These are phyloP conservation scores for Cactoblastis cactorum DNA, from an alignment of 2,888 invertebrate genomes.

Conservation along the genomic window DNA sequence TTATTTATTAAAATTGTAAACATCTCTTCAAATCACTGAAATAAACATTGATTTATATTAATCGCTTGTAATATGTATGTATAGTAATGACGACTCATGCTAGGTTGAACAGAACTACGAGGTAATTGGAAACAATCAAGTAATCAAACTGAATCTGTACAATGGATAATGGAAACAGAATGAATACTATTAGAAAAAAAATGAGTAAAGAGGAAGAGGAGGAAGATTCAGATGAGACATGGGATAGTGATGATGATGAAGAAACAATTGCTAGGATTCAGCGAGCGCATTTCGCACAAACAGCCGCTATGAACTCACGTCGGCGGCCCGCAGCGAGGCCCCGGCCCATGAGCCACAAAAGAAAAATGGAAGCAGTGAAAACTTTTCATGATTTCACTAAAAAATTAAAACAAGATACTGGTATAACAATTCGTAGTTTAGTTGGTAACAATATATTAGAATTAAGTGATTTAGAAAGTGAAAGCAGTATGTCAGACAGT, in stretches of 20 bases:
- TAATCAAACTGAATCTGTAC: conserved; percentile 20
- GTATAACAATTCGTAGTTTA: conserved; percentile 70
- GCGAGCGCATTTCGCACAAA: conserved; percentile 68
- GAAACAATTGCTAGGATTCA: conserved; percentile 73
- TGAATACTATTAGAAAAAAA: conserved; percentile 50
- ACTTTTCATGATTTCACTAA: conserved; percentile 74
- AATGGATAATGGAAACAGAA: conserved; percentile 61
- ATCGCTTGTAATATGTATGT: conserved; percentile 17
- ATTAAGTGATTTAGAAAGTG: conserved; percentile 71
- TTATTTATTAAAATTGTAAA: conserved; percentile 24
- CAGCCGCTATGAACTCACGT: conserved; percentile 65
- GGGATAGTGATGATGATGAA: conserved; percentile 71
- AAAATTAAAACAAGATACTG: conserved; percentile 75
- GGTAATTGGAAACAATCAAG: conserved; percentile 18
- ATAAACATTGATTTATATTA: conserved; percentile 12
- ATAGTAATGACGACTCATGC: conserved; percentile 20
- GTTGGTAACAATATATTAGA: conserved; percentile 72
- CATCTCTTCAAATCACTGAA: conserved; percentile 12
- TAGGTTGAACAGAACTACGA: conserved; percentile 20
- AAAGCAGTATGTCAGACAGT: conserved; percentile 64
- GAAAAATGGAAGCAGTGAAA: conserved; percentile 75
- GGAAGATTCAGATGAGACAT: conserved; percentile 55
- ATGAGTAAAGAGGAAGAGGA: conserved; percentile 49
- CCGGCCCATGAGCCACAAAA: conserved; percentile 68
- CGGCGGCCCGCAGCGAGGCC: conserved; percentile 55